These are phyloP conservation scores for Urocynchramus pylzowi DNA, from an alignment of 2,113 vertebrate species.

Conservation along the genomic window DNA sequence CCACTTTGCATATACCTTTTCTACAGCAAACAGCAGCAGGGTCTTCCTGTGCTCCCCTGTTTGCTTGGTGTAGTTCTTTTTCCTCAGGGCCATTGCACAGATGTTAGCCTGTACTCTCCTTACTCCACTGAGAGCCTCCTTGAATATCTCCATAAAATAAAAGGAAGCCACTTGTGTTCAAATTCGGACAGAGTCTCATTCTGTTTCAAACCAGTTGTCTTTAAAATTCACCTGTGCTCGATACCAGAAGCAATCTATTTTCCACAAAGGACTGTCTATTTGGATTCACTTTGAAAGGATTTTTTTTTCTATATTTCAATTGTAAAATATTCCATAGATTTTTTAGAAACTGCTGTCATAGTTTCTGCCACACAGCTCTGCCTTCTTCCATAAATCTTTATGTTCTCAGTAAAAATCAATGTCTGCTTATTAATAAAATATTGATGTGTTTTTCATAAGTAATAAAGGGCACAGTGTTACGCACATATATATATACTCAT, in stretches of 20 bases:
- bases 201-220: background rate
- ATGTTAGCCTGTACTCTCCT: background rate
- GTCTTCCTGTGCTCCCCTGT: background rate
- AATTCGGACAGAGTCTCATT: background rate
- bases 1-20: background rate
- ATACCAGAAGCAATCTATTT: background rate
- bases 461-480: background rate
- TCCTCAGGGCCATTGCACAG: background rate
- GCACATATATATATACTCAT: background rate
- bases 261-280: background rate
- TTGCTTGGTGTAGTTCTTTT: background rate
- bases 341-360: background rate
- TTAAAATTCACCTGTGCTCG: background rate
- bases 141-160: background rate
- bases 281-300: background rate
- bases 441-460: background rate
- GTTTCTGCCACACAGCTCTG: background rate
- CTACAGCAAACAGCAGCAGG: background rate
- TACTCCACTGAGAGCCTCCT: background rate
- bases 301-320: background rate
- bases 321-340: slow-evolving; percentile 11
- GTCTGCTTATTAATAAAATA: slow-evolving; percentile 44
- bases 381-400: slow-evolving; percentile 38
- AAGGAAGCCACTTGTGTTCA: background rate
- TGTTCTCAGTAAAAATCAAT: slow-evolving; percentile 51